phyloP scores from a whole-genome alignment of 2,888 invertebrate species.

The Platycheirus rosarum region DNA sequence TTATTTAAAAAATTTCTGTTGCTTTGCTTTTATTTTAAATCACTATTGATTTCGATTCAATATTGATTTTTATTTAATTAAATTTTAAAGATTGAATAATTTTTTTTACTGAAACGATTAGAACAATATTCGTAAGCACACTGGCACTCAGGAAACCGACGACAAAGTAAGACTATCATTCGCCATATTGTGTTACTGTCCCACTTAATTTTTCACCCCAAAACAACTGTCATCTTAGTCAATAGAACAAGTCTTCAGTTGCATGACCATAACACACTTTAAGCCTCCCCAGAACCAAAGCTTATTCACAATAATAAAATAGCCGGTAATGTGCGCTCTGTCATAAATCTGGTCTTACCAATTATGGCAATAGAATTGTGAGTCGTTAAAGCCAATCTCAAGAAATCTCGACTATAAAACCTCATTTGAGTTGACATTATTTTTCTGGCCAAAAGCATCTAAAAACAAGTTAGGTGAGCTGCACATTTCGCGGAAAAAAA shows the following conservation, averaged over 20 bases:
- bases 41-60: not conserved
- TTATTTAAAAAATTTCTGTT: constrained; percentile 47
- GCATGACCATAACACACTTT: constrained; percentile 44
- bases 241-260: constrained; percentile 56
- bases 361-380: constrained; percentile 51
- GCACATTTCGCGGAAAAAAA: constrained; percentile 29
- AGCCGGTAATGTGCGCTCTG: constrained; percentile 55
- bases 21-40: constrained; percentile 5
- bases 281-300: constrained; percentile 4
- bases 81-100: too few species aligned
- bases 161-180: constrained; percentile 39
- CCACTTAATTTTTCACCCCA: constrained; percentile 29
- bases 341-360: constrained; percentile 63
- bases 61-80: not conserved
- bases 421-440: constrained; percentile 41
- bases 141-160: not conserved
- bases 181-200: constrained; percentile 44
- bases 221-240: not conserved
- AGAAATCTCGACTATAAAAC: constrained; percentile 18
- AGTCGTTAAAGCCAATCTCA: constrained; percentile 41
- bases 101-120: constrained; percentile 28
- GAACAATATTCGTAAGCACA: not conserved
- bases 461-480: constrained; percentile 55
- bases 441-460: constrained; percentile 24
- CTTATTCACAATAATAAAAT: constrained; percentile 32